phyloP scores from a whole-genome alignment of 2,888 invertebrate species.

The Ophioninae sp. region DNA sequence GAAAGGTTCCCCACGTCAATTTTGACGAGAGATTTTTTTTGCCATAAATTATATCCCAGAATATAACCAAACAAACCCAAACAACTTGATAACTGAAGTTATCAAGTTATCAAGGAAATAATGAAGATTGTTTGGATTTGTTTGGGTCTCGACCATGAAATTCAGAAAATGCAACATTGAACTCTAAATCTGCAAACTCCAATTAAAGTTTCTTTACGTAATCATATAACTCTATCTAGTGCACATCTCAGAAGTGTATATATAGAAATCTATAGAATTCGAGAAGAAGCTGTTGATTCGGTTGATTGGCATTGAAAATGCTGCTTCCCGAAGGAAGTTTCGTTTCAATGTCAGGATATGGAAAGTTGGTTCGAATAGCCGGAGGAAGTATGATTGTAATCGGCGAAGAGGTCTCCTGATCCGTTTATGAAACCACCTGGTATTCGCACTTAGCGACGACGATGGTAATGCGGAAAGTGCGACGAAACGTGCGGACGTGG shows the following conservation, averaged over 20 bases:
- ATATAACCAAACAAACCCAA: no score
- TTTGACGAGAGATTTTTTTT: no score
- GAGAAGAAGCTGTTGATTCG: neutral
- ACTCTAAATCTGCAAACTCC: neutral
- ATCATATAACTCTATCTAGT: neutral
- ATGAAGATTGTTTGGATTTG: no score
- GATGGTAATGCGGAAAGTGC: conserved; percentile 56
- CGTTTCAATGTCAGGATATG: conserved; percentile 27
- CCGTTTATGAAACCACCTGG: conserved; percentile 11
- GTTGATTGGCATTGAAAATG: neutral
- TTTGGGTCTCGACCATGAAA: neutral
- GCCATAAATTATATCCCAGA: no score
- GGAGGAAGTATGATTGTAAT: conserved; percentile 45
- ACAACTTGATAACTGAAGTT: no score
- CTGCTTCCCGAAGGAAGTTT: conserved; percentile 1
- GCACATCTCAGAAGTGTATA: neutral
- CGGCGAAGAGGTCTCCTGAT: conserved; percentile 26
- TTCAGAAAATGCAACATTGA: neutral
- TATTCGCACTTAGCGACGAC: conserved; percentile 45
- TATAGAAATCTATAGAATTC: neutral
- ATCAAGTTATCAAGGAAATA: no score
- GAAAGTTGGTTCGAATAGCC: conserved; percentile 1
- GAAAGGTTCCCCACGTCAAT: no score
- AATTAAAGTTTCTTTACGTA: neutral
- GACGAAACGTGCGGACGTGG: conserved; percentile 23